A percentile compares a stretch with the other conserved stretches of the same genome.
phyloP scores from a whole-genome alignment of 2,113 vertebrate species.

The Peromyscus maniculatus region DNA sequence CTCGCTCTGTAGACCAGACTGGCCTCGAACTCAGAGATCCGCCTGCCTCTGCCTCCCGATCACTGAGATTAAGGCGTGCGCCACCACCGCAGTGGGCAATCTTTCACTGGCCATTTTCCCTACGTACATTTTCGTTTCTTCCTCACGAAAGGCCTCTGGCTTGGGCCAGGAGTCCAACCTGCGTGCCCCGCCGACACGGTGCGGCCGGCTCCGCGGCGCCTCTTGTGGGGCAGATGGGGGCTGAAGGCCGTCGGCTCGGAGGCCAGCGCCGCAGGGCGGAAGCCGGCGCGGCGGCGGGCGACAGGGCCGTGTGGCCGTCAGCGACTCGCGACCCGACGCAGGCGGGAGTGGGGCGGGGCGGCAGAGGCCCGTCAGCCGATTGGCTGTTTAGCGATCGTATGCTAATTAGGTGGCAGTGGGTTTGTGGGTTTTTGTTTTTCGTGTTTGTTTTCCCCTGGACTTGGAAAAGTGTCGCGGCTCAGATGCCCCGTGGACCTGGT shows the following conservation, averaged over 20 bases:
- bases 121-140: neutral
- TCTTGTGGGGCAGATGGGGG: neutral
- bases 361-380: neutral
- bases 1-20: too few species aligned
- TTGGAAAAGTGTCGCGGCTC: neutral
- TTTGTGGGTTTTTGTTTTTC: too few species aligned
- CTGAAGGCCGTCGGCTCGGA: too few species aligned
- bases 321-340: rapidly evolving
- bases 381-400: conserved; percentile 44
- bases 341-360: neutral
- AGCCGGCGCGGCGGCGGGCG: too few species aligned
- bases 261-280: neutral
- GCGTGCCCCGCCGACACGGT: neutral
- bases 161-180: neutral
- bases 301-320: neutral
- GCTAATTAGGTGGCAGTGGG: conserved; percentile 20
- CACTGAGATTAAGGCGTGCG: too few species aligned
- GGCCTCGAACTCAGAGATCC: too few species aligned
- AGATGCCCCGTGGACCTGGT: neutral
- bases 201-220: neutral
- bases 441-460: too few species aligned
- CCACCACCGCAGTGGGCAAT: neutral
- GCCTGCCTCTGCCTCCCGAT: too few species aligned
- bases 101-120: neutral
- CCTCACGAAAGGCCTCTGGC: neutral